Evolutionary conservation across 2,797 vertebrate species (phyloP), one percentile per base, ranked within the genome.

Genomic region (Antennarius maculatus): DNA sequence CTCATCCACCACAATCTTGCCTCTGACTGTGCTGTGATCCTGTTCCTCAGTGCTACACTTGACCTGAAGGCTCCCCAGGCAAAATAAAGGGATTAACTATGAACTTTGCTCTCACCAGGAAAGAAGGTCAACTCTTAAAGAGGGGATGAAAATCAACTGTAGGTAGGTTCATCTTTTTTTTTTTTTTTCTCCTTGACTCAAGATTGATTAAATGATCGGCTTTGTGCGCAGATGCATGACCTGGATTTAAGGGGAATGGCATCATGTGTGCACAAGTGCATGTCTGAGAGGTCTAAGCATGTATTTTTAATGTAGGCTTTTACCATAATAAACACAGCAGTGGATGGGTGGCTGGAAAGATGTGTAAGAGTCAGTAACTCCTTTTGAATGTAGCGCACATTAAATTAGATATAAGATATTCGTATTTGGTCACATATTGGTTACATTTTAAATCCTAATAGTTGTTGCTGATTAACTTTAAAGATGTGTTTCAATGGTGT

Each of bases 281-380:
- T 86, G 82, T 89, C 88, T 87, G 85, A 88, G 77, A 90, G 82
- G 69, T 66, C 80, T 81, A 41, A 6, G 61, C 82, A 91, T 92
- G 80, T 74, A 91, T 92, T 87, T 89, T 89, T 91, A 90, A 92
- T 90, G 84, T 69, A 31, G 73, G 82, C 84, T 87, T 90, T 90
- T 89, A 83, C 87, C 61, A 56, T 87, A 80, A 88, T 86, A 86
- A 90, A 86, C 17, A 75, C 83, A 82, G 10, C 79, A 65, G 71
- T 74, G 76, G 63, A 69, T 49, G 74, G 61, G 65, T 51, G 70
- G 52, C 67, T 3, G 16, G 68, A 58, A 47, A 68, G 56, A 73
- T 58, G 39, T 55, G 64, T 58, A 72, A 66, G 49, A 28, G 51
- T 73, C 34, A 54, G 3, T 64, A 69, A 48, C 50, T 67, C 54